Conservation (phyloP, 2,797 vertebrate genomes). For the Cheirogaleus major region DNA sequence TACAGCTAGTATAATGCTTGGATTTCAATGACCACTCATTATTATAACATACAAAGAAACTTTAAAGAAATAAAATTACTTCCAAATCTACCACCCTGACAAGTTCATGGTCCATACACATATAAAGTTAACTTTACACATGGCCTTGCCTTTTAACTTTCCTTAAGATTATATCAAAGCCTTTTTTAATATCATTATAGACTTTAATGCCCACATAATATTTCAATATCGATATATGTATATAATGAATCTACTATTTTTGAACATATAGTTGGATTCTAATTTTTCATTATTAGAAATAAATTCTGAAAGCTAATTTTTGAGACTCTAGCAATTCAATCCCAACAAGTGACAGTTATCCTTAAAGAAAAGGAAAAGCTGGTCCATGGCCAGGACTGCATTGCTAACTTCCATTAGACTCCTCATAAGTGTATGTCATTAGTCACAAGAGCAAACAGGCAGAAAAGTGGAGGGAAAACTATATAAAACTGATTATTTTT, state of each 20-base stretch:
- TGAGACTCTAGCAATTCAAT: not conserved
- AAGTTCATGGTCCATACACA: not conserved
- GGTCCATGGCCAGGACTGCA: not conserved
- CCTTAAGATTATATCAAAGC: not conserved
- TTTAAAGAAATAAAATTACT: not conserved
- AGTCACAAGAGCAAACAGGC: not conserved
- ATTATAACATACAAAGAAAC: not conserved
- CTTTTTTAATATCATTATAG: not conserved
- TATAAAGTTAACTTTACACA: not conserved
- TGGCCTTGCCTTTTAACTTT: not conserved
- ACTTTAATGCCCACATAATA: not conserved
- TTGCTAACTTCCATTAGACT: constrained; percentile 22
- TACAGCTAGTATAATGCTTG: rapidly evolving
- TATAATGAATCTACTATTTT: not conserved
- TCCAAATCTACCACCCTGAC: not conserved
- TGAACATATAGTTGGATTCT: not conserved
- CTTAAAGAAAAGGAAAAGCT: not conserved
- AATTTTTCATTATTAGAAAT: constrained; percentile 16
- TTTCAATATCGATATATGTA: not conserved
- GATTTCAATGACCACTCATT: not conserved
- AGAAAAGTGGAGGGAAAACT: not conserved
- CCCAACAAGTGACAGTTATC: not conserved
- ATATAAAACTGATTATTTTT: not conserved
- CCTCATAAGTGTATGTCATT: not conserved
- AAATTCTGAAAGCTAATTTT: not conserved